These are phyloP conservation scores for Ceryle rudis DNA, from an alignment of 2,797 vertebrate species.

Conservation along the genomic window DNA sequence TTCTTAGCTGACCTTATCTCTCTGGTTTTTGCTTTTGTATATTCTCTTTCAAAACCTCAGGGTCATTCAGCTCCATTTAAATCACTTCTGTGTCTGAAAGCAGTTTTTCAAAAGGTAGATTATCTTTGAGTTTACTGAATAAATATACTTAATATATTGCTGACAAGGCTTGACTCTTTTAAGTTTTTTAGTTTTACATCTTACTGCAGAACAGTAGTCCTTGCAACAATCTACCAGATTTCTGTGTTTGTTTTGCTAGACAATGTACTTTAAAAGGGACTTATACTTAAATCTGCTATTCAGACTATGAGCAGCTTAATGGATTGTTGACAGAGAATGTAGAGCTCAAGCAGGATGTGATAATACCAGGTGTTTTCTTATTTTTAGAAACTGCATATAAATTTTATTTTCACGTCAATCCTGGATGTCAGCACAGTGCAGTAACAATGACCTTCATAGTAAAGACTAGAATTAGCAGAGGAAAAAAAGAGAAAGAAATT, in stretches of 20 bases:
- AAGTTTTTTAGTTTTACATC: constrained; percentile 1
- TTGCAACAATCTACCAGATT: neutral
- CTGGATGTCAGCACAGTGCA: neutral
- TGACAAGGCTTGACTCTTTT: neutral
- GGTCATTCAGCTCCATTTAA: constrained; percentile 11
- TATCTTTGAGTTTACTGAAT: constrained; percentile 24
- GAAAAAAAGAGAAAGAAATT: neutral
- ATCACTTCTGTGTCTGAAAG: constrained; percentile 2
- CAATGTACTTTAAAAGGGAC: neutral
- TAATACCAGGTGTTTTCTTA: neutral
- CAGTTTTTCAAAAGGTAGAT: constrained; percentile 10
- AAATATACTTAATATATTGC: neutral
- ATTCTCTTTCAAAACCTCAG: neutral
- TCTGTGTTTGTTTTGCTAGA: constrained; percentile 29
- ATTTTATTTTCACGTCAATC: constrained; percentile 6
- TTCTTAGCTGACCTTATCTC: neutral
- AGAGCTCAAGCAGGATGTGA: neutral
- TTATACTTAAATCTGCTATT: constrained; percentile 29
- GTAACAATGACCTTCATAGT: neutral
- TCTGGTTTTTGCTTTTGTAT: neutral
- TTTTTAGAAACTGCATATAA: neutral
- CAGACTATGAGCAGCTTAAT: constrained; percentile 14
- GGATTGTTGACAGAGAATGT: constrained; percentile 24
- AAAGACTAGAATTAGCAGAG: neutral
- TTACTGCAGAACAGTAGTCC: neutral